Evolutionary conservation across 2,113 vertebrate species (phyloP).

Genomic region (Balaeniceps rex): DNA sequence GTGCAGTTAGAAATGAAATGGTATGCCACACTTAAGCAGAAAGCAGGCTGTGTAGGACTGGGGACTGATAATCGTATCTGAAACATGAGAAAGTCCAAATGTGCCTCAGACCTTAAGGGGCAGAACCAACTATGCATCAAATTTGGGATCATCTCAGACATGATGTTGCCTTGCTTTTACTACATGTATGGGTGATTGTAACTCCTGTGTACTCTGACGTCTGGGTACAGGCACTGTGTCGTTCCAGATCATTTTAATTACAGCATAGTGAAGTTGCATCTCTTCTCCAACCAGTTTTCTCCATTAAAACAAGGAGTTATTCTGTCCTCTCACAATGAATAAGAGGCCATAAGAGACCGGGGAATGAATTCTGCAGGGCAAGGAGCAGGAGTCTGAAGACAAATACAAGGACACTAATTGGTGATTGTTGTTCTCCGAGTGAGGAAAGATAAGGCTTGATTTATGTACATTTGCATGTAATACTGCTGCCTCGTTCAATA

Average conservation of each 20-base stretch:
- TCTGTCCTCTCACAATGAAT: not conserved
- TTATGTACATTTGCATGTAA: not conserved
- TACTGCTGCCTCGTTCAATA: not conserved
- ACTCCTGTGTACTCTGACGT: not conserved
- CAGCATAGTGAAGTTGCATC: accelerated
- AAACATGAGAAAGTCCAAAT: not conserved
- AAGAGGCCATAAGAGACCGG: not conserved
- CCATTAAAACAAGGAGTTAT: not conserved
- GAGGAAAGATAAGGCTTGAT: not conserved
- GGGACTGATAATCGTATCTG: not conserved
- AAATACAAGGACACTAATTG: not conserved
- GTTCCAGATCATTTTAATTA: not conserved
- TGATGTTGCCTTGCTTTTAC: not conserved
- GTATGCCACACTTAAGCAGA: not conserved
- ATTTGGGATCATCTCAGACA: not conserved
- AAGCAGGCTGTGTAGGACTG: not conserved
- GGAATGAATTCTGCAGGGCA: not conserved
- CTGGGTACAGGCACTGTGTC: not conserved
- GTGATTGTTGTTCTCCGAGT: not conserved
- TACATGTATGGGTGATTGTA: not conserved
- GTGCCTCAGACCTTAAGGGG: not conserved
- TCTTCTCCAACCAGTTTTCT: not conserved
- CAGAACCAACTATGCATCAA: not conserved
- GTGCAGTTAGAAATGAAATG: not conserved
- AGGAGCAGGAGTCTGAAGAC: not conserved